phyloP scores from a whole-genome alignment of 2,113 vertebrate genomes.

The Anarhynchus alexandrinus region DNA sequence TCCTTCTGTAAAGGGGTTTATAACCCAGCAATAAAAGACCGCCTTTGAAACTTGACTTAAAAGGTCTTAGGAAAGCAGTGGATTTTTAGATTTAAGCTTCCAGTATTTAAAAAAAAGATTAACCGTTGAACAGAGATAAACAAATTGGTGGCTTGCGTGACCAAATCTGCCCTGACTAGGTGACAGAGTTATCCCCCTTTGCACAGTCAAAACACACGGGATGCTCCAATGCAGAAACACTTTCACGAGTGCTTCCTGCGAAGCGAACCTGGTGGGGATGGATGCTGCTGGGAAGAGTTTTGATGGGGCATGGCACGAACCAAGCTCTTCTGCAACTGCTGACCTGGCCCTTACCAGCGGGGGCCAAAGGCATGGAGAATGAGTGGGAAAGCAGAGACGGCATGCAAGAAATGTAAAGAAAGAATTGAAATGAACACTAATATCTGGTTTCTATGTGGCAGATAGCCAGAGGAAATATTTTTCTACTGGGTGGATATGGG shows the following conservation, averaged over 20 bases:
- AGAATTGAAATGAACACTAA: background rate
- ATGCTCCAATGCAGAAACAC: background rate
- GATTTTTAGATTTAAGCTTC: slow-evolving; percentile 41
- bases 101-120: slow-evolving; percentile 40
- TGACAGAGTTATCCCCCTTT: background rate
- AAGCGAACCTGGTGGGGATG: background rate
- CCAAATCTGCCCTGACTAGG: slow-evolving; percentile 18
- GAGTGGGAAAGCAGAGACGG: background rate
- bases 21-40: slow-evolving; percentile 55
- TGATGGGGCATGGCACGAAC: background rate
- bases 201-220: rapidly evolving
- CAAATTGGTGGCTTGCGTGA: background rate
- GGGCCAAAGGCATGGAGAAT: background rate
- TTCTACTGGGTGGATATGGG: background rate
- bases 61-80: slow-evolving; percentile 31
- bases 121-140: slow-evolving; percentile 30
- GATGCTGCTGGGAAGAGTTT: background rate
- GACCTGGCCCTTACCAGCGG: background rate
- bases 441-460: background rate
- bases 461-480: slow-evolving; percentile 39
- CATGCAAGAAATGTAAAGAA: background rate
- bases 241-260: background rate
- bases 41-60: slow-evolving; percentile 63
- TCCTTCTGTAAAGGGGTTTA: slow-evolving; percentile 62
- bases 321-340: background rate